phyloP scores from a whole-genome alignment of 2,797 vertebrate species.

The Myiotriccus ornatus region DNA sequence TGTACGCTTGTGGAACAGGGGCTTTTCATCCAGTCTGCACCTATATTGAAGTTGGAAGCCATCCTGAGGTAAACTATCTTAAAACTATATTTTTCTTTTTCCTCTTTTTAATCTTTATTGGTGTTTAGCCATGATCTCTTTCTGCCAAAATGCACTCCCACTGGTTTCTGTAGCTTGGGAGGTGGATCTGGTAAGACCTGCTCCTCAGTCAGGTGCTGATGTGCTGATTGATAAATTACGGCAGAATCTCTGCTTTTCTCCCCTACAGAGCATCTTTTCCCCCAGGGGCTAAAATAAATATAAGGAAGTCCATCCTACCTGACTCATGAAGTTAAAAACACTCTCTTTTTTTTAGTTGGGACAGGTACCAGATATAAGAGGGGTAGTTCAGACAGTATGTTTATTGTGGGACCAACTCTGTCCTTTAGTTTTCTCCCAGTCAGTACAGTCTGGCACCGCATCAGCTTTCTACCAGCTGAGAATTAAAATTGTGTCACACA shows the following conservation, averaged over 20 bases:
- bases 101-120: not conserved
- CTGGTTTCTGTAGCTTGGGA: not conserved
- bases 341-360: not conserved
- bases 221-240: conserved; percentile 43
- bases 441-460: not conserved
- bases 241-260: not conserved
- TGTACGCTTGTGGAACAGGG: conserved; percentile 94
- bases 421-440: not conserved
- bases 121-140: not conserved
- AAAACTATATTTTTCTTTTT: not conserved
- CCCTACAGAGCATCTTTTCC: not conserved
- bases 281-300: not conserved
- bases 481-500: not conserved
- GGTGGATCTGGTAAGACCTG: not conserved
- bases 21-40: conserved; percentile 96
- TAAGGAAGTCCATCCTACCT: not conserved
- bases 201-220: conserved; percentile 36
- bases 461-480: conserved; percentile 3
- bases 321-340: not conserved
- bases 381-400: not conserved
- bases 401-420: not conserved
- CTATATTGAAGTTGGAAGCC: conserved; percentile 92
- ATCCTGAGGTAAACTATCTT: conserved; percentile 87
- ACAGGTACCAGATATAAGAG: not conserved
- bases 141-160: not conserved